Percentiles rank a stretch among this genome's conserved stretches.
phyloP scores from a whole-genome alignment of 2,113 vertebrate species.

The Eudyptes chrysolophus region DNA sequence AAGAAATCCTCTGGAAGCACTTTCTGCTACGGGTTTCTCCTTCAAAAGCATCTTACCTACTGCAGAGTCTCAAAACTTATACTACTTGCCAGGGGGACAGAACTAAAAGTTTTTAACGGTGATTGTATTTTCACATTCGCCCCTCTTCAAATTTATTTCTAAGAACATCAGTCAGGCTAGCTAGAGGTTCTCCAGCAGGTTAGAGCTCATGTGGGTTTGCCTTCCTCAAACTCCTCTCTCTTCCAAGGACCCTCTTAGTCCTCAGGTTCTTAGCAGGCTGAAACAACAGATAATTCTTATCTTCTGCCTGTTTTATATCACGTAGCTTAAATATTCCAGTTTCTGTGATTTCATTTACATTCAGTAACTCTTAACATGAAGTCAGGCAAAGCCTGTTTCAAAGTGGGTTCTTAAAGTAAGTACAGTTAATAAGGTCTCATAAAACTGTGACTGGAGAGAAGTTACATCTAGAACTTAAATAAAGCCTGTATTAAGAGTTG shows the following conservation, averaged over 20 bases:
- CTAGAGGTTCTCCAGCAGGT: background rate
- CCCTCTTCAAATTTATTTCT: background rate
- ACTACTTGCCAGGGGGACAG: background rate
- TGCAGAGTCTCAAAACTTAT: background rate
- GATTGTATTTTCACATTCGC: background rate
- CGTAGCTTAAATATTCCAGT: background rate
- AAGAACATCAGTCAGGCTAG: background rate
- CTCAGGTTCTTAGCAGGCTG: background rate
- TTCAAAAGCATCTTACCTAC: background rate
- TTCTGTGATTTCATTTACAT: background rate
- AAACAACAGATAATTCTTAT: background rate
- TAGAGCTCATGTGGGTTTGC: background rate
- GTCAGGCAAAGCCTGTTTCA: background rate
- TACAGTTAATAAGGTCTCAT: background rate
- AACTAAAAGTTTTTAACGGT: background rate
- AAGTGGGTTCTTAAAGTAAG: background rate
- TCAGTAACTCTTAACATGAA: background rate
- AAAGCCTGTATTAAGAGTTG: background rate
- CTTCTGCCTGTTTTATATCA: background rate
- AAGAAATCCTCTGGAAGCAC: background rate
- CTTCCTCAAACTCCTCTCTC: background rate
- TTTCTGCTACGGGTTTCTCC: background rate
- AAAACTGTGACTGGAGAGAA: background rate
- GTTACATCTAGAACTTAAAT: background rate
- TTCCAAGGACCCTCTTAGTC: background rate